These are phyloP conservation scores for Vanessa cardui DNA, from an alignment of 2,888 invertebrate genomes.

Conservation along the genomic window DNA sequence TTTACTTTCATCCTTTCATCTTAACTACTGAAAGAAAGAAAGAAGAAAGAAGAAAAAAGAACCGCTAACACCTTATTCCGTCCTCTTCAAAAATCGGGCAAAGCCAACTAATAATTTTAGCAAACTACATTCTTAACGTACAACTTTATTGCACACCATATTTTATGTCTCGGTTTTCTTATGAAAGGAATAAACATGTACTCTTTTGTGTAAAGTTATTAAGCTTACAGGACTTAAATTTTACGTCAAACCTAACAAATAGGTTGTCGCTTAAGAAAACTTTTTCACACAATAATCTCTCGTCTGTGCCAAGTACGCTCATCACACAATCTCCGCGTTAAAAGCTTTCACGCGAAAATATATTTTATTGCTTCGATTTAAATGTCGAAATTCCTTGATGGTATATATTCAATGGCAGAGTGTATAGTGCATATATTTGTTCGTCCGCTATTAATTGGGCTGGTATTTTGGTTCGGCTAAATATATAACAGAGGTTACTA, in stretches of 20 bases:
- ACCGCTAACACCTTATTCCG: too few species aligned
- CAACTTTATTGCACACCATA: too few species aligned
- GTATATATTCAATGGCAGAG: conserved; percentile 27
- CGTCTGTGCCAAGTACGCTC: conserved; percentile 30
- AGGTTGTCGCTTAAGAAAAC: conserved; percentile 1
- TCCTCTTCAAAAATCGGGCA: too few species aligned
- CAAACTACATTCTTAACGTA: too few species aligned
- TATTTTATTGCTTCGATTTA: background rate
- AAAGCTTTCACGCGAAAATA: conserved; percentile 5
- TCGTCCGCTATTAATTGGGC: conserved; percentile 62
- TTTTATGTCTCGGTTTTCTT: too few species aligned
- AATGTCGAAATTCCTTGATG: conserved; percentile 22
- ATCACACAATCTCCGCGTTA: background rate
- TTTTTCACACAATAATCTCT: conserved; percentile 16
- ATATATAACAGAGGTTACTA: conserved; percentile 58
- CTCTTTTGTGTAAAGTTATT: background rate
- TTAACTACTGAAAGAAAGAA: too few species aligned
- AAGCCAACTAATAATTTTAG: too few species aligned
- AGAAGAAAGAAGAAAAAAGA: too few species aligned
- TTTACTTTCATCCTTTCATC: too few species aligned
- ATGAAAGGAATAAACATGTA: too few species aligned
- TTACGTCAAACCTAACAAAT: background rate
- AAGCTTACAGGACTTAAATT: background rate
- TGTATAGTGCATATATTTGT: conserved; percentile 42
- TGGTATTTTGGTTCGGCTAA: conserved; percentile 64